Conservation (phyloP, 2,797 vertebrate species). For the Coilia nasus region DNA sequence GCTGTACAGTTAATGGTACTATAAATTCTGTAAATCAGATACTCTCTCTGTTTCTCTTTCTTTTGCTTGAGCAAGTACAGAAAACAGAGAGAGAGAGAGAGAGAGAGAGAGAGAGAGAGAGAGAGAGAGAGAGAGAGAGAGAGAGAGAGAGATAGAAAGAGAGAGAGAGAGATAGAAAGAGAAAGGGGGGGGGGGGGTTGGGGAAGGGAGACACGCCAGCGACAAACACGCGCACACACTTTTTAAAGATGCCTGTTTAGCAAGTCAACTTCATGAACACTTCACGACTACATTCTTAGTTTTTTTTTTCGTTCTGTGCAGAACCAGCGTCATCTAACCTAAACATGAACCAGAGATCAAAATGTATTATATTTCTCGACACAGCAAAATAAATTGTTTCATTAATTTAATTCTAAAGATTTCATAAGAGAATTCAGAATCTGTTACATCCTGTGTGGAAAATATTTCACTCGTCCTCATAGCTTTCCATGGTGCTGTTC, state of each 20-base stretch:
- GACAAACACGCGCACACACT: not conserved
- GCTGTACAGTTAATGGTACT: not conserved
- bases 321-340: not conserved
- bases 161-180: slow-evolving; percentile 2
- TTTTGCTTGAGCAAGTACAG: not conserved
- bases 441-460: not conserved
- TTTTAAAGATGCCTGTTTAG: not conserved
- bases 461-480: not conserved
- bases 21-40: not conserved
- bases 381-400: not conserved
- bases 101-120: not conserved
- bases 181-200: not conserved
- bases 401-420: not conserved
- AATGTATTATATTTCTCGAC: not conserved
- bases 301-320: not conserved
- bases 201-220: not conserved
- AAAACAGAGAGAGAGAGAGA: not conserved
- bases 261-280: not conserved
- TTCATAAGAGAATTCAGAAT: not conserved
- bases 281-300: not conserved
- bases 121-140: not conserved
- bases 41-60: not conserved
- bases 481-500: not conserved
- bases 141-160: slow-evolving; percentile 16
- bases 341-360: not conserved